Evolutionary conservation across 1,140 invertebrate genomes (phyloP), one percentile per base, ranked within the genome.

Genomic region (Schlechtendalia chinensis): DNA sequence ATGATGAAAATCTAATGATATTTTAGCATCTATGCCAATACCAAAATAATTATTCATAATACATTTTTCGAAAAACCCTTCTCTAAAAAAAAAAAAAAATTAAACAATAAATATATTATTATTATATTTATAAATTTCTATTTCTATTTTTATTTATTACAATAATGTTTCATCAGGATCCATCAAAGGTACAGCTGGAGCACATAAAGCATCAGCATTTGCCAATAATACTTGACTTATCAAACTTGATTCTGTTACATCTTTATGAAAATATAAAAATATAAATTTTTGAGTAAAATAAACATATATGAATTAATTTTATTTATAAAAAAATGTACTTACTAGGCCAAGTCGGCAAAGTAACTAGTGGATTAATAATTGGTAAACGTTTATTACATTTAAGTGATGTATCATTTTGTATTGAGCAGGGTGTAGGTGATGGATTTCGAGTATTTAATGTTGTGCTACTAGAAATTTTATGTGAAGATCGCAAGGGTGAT

Each of bases 11-110:
- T 98, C 96, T 14, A 99, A 86, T 14, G 96, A 96, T 39, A 99
- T 98, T 87, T 99, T 98, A 1, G 97, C 97, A 88, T 99, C 97
- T 67, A 99, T 95, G 17, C 97, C 97, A 85, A 99, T 99, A 8
- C 97, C 97, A 87, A 99, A 99, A 86, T 99, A 99, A 86, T 99
- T 98, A 85, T 98, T 99, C 97, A 99, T 98, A 1, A 98, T 96
- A 82, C 95, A 96, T 82, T 92, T 91, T 86, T 98, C 97, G 83
- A 93, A 93, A 86, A 96, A 98, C 5, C 95, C 95, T 87, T 96
- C 94, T 85, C 91, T 92, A 84, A 58, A 84, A 85, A 71, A 61
- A 65, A 82, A 81, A 50, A 45, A 54, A 75, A 61, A 75, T 45
- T n/a, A n/a, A n/a, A 77, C 32, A 79, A 67, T 17, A 45, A 50